phyloP scores from a whole-genome alignment of 2,113 vertebrate genomes.

The Pseudorectes ferrugineus region DNA sequence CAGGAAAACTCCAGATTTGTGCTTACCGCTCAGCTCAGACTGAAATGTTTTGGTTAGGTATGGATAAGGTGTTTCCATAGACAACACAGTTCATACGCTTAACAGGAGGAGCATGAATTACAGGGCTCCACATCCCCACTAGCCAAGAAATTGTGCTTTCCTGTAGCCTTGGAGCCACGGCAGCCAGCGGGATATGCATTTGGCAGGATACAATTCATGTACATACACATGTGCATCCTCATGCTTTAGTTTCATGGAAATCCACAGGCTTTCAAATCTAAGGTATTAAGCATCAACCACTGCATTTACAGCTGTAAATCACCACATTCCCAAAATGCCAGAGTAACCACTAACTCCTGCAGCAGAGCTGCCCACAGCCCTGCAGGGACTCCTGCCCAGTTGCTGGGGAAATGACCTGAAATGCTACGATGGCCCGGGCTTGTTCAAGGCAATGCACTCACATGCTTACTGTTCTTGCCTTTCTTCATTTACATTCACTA shows the following conservation, averaged over 20 bases:
- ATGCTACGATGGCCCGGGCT: not conserved
- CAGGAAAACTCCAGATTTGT: not conserved
- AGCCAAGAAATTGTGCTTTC: not conserved
- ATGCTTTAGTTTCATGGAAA: not conserved
- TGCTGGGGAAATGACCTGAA: not conserved
- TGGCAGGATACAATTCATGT: not conserved
- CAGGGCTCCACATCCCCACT: not conserved
- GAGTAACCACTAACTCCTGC: not conserved
- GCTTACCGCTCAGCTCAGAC: not conserved
- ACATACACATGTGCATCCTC: not conserved
- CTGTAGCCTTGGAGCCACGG: rapidly evolving
- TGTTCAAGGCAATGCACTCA: not conserved
- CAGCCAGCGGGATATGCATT: not conserved
- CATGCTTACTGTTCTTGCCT: not conserved
- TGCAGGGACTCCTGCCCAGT: not conserved
- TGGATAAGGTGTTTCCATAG: not conserved
- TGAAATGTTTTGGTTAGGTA: not conserved
- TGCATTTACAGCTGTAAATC: not conserved
- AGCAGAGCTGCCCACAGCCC: not conserved
- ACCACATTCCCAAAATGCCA: not conserved
- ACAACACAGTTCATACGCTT: not conserved
- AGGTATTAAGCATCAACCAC: not conserved
- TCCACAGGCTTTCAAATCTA: not conserved
- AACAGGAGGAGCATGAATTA: not conserved
- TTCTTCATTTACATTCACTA: constrained; percentile 1